Percentiles rank a stretch among this genome's conserved stretches.
Evolutionary conservation across 2,113 vertebrate species (phyloP).

Genomic region (Dasyprocta punctata): DNA sequence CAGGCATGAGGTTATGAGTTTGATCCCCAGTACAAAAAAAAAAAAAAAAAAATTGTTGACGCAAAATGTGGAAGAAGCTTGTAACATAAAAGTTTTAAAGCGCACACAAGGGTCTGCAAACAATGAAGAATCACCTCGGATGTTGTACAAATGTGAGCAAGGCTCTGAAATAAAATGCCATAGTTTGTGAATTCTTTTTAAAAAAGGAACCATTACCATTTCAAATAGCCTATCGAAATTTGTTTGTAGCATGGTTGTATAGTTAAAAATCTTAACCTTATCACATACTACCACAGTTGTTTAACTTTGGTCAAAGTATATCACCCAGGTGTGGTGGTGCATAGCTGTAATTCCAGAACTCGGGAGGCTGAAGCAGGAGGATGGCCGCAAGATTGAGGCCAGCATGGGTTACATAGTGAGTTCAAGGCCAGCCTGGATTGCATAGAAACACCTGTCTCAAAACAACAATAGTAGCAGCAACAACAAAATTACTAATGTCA

Average conservation of each 20-base stretch:
- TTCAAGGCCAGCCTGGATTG: no score
- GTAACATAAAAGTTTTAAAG: conserved; percentile 95
- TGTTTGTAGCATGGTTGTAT: not conserved
- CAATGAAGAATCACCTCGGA: conserved; percentile 98
- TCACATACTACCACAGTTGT: not conserved
- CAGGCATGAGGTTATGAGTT: no score
- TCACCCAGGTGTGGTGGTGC: not conserved
- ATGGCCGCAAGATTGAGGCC: not conserved
- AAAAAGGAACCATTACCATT: not conserved
- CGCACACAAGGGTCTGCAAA: conserved; percentile 98
- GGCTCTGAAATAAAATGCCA: conserved; percentile 99
- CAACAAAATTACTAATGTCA: not conserved
- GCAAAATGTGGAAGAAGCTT: conserved; percentile 93
- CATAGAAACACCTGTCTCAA: not conserved
- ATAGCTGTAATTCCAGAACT: not conserved
- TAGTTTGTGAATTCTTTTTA: conserved; percentile 96
- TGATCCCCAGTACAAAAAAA: no score
- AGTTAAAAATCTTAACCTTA: conserved; percentile 26
- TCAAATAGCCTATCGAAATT: not conserved
- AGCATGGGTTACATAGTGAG: not conserved
- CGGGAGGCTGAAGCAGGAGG: not conserved
- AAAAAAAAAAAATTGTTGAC: no score
- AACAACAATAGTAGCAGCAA: not conserved
- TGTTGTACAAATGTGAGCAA: conserved; percentile 99
- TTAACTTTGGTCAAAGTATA: not conserved